These are phyloP conservation scores for Drosophila stalkeri DNA, from an alignment of 2,888 invertebrate genomes.

Conservation along the genomic window DNA sequence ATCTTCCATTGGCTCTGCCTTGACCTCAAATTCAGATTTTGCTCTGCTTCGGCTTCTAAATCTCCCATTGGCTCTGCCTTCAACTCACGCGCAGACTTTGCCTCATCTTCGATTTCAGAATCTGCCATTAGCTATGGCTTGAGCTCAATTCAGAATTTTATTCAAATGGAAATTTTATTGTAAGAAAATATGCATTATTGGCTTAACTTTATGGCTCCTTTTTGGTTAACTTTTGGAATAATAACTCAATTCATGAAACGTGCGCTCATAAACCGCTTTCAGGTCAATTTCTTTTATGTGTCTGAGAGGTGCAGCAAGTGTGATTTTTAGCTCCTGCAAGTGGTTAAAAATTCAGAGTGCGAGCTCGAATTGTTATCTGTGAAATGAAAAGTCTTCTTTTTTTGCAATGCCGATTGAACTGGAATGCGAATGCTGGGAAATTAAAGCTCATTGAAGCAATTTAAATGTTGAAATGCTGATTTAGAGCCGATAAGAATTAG, in stretches of 20 bases:
- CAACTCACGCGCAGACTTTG: too few species aligned
- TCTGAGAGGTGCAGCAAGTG: constrained; percentile 10
- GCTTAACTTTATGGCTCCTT: too few species aligned
- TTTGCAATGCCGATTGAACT: constrained; percentile 6
- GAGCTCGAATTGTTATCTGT: constrained; percentile 53
- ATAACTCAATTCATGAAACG: background rate
- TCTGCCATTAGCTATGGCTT: too few species aligned
- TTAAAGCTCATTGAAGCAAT: constrained; percentile 17
- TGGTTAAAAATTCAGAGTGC: constrained; percentile 22
- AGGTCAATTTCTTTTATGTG: background rate
- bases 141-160: background rate
- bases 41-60: too few species aligned
- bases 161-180: background rate
- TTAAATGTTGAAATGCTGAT: constrained; percentile 5
- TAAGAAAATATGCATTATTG: background rate
- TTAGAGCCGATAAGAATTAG: background rate
- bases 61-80: too few species aligned
- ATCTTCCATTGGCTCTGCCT: too few species aligned
- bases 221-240: background rate
- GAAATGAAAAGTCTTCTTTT: constrained; percentile 34
- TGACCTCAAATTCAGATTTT: too few species aligned
- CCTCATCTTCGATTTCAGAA: too few species aligned
- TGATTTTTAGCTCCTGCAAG: constrained; percentile 11
- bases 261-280: constrained; percentile 16
- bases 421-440: constrained; percentile 14